A percentile compares a stretch with the other conserved stretches of the same genome.
Evolutionary conservation across 1,140 invertebrate genomes (phyloP).

Genomic region (Charaxes varanes): DNA sequence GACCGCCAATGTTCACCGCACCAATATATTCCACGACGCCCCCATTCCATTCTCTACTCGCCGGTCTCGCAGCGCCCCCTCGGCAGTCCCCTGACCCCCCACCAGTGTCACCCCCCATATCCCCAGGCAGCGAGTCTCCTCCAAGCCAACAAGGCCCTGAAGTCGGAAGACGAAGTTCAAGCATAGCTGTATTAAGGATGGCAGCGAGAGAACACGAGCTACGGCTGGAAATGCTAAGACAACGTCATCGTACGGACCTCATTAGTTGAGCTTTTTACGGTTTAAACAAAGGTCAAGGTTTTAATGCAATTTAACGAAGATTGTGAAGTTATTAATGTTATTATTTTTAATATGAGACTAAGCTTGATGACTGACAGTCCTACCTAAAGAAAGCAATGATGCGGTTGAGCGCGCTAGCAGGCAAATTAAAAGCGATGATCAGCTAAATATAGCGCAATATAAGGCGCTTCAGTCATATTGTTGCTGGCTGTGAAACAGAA

Average conservation of each 20-base stretch:
- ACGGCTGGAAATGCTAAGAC: constrained; percentile 86
- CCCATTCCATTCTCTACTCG: constrained; percentile 90
- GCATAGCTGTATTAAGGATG: constrained; percentile 91
- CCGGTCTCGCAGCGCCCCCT: constrained; percentile 84
- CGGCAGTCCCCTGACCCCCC: constrained; percentile 76
- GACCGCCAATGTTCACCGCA: constrained; percentile 78
- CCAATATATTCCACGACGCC: constrained; percentile 79
- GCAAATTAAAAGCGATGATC: too few relatives aligned
- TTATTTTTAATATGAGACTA: too few relatives aligned
- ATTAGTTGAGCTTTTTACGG: constrained; percentile 77
- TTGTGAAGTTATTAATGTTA: too few relatives aligned
- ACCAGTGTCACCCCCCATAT: constrained; percentile 75
- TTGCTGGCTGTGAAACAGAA: constrained; percentile 2
- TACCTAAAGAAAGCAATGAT: too few relatives aligned
- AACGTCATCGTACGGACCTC: constrained; percentile 84
- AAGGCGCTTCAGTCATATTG: neutral
- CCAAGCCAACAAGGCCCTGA: constrained; percentile 67
- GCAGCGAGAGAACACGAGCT: constrained; percentile 95
- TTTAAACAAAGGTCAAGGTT: constrained; percentile 16
- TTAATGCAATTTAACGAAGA: neutral
- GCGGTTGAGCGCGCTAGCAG: too few relatives aligned
- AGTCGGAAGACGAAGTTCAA: constrained; percentile 88
- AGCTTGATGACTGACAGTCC: too few relatives aligned
- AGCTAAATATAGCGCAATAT: neutral
- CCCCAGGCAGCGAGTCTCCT: constrained; percentile 61